phyloP scores from a whole-genome alignment of 2,113 vertebrate genomes.

The Butastur rufipennis region DNA sequence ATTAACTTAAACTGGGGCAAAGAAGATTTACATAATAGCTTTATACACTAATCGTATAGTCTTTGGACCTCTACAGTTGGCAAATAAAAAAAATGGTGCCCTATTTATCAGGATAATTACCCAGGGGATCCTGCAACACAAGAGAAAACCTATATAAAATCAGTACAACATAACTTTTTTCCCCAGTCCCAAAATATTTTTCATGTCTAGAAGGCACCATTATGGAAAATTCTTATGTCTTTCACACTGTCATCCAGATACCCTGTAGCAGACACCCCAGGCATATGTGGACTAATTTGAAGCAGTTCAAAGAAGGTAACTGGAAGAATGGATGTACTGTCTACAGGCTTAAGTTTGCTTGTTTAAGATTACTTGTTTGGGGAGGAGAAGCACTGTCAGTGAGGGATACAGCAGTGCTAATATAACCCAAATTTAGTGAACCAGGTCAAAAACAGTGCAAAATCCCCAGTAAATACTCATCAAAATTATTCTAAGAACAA shows the following conservation, averaged over 20 bases:
- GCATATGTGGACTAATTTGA: not conserved
- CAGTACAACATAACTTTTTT: not conserved
- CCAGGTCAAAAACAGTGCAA: not conserved
- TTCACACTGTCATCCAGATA: not conserved
- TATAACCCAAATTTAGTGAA: not conserved
- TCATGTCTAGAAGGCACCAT: not conserved
- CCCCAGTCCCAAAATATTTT: not conserved
- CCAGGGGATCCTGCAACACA: not conserved
- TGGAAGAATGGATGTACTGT: not conserved
- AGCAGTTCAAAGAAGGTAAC: not conserved
- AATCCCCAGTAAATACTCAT: not conserved
- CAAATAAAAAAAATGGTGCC: not conserved
- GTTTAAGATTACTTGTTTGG: not conserved
- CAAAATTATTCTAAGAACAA: not conserved
- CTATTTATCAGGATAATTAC: slow-evolving; percentile 54
- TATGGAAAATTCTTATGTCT: not conserved
- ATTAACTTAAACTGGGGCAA: slow-evolving; percentile 56
- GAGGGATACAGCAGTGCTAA: not conserved
- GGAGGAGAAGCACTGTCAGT: not conserved
- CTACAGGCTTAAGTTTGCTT: not conserved
- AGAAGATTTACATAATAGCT: slow-evolving; percentile 56
- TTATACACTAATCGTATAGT: slow-evolving; percentile 31
- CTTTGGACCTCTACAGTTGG: not conserved
- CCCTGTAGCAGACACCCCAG: not conserved
- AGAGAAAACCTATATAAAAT: not conserved